Evolutionary conservation across 2,797 vertebrate genomes (phyloP).

Genomic region (Hafferia zeledoni): DNA sequence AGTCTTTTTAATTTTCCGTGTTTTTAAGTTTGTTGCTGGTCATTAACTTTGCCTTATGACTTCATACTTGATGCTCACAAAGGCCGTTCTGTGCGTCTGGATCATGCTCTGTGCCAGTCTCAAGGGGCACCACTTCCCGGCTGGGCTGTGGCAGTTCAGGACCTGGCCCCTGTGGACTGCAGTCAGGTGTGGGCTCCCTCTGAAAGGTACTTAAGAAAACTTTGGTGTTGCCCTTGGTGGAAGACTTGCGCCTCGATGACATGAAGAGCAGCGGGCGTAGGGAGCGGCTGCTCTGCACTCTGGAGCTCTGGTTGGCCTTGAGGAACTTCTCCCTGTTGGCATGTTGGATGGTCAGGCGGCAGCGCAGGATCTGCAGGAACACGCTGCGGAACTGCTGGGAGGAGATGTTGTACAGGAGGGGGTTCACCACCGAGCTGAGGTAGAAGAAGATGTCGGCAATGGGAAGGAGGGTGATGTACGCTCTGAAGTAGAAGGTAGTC

Average conservation of each 20-base stretch:
- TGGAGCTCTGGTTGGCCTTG: not conserved
- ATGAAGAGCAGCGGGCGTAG: constrained; percentile 76
- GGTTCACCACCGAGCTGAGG: constrained; percentile 94
- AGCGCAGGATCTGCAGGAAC: constrained; percentile 89
- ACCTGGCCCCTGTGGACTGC: not conserved
- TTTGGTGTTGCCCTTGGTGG: constrained; percentile 20
- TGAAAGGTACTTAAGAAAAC: constrained; percentile 73
- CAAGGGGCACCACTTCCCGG: not conserved
- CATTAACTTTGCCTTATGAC: not conserved
- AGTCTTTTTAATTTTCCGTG: not conserved
- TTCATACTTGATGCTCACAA: constrained; percentile 74
- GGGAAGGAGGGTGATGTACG: constrained; percentile 84
- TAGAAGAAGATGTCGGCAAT: constrained; percentile 93
- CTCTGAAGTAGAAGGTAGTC: constrained; percentile 82
- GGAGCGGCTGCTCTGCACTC: constrained; percentile 50
- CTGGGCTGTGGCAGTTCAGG: not conserved
- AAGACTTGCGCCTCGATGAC: constrained; percentile 59
- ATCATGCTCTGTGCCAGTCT: not conserved
- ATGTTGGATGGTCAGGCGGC: constrained; percentile 84
- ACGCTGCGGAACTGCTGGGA: constrained; percentile 90
- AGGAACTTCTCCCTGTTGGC: constrained; percentile 81
- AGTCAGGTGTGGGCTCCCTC: not conserved
- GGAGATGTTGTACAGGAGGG: constrained; percentile 93
- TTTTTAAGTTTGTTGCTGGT: not conserved
- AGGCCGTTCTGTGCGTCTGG: constrained; percentile 9